These are phyloP conservation scores for Anseranas semipalmata DNA, from an alignment of 2,113 vertebrate species.

Conservation along the genomic window DNA sequence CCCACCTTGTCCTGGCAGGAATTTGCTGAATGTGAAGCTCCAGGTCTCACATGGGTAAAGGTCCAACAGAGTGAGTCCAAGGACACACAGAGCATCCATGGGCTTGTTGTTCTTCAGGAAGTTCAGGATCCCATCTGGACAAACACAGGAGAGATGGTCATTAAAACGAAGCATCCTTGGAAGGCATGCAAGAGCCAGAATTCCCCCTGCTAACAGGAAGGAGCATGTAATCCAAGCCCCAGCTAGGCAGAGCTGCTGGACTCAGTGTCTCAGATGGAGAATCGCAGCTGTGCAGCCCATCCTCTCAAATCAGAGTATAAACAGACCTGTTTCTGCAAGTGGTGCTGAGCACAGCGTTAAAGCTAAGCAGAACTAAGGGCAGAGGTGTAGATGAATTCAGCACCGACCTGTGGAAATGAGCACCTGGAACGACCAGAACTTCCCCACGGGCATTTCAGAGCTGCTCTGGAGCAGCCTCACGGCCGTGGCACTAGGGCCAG, in stretches of 20 bases:
- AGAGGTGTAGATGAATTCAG: background rate
- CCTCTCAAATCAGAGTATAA: background rate
- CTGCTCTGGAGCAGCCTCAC: background rate
- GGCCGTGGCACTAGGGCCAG: background rate
- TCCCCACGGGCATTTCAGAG: background rate
- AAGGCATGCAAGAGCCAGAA: background rate
- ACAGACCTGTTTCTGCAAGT: background rate
- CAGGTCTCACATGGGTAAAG: conserved; percentile 78
- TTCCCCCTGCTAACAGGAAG: background rate
- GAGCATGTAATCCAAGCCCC: background rate
- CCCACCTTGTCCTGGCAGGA: conserved; percentile 77
- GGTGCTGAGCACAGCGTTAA: background rate
- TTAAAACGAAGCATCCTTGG: background rate
- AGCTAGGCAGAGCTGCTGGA: background rate
- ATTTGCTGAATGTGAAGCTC: conserved; percentile 79
- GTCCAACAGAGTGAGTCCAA: conserved; percentile 78
- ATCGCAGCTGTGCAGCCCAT: background rate
- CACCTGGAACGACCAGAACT: background rate
- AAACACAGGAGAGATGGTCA: background rate
- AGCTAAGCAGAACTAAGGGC: background rate
- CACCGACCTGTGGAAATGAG: background rate
- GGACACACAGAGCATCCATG: conserved; percentile 76
- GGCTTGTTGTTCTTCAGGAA: conserved; percentile 81
- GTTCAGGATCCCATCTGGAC: conserved; percentile 76
- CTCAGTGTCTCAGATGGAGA: background rate